These are phyloP conservation scores for Dysdera silvatica DNA, from an alignment of 1,140 invertebrate genomes.

Conservation along the genomic window DNA sequence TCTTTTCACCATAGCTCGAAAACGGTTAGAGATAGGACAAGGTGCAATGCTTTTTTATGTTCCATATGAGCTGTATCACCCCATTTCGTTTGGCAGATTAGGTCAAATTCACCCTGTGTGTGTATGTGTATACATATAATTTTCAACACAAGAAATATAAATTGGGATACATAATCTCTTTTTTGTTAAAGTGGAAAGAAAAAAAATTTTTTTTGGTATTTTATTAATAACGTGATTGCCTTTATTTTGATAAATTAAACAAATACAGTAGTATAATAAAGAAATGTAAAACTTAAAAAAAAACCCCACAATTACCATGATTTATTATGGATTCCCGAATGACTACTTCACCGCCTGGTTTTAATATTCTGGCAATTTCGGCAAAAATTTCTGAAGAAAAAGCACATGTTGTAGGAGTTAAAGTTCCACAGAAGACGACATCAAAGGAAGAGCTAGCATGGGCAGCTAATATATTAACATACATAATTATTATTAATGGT, in stretches of 20 bases:
- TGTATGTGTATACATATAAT: too few relatives aligned
- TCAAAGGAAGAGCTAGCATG: constrained; percentile 43
- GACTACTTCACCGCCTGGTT: constrained; percentile 42
- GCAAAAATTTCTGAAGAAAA: constrained; percentile 39
- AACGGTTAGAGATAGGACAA: too few relatives aligned
- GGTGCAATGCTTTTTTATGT: too few relatives aligned
- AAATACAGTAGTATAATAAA: background rate
- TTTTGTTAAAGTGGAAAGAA: too few relatives aligned
- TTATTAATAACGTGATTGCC: too few relatives aligned
- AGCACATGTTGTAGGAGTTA: constrained; percentile 36
- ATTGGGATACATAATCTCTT: too few relatives aligned
- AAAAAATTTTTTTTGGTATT: too few relatives aligned
- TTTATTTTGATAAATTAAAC: background rate
- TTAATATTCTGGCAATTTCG: constrained; percentile 45
- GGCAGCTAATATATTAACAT: constrained; percentile 35
- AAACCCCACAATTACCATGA: constrained; percentile 3
- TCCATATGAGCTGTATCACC: too few relatives aligned
- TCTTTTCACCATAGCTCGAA: too few relatives aligned
- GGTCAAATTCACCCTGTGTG: too few relatives aligned
- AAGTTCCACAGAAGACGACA: constrained; percentile 41
- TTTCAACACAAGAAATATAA: constrained; percentile 24
- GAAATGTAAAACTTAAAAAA: background rate
- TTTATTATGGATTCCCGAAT: constrained; percentile 37
- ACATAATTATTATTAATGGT: background rate
- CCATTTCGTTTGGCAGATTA: too few relatives aligned